Base-by-base conservation (phyloP, 2,797 vertebrate genomes). In the Sebastes dallii region DNA sequence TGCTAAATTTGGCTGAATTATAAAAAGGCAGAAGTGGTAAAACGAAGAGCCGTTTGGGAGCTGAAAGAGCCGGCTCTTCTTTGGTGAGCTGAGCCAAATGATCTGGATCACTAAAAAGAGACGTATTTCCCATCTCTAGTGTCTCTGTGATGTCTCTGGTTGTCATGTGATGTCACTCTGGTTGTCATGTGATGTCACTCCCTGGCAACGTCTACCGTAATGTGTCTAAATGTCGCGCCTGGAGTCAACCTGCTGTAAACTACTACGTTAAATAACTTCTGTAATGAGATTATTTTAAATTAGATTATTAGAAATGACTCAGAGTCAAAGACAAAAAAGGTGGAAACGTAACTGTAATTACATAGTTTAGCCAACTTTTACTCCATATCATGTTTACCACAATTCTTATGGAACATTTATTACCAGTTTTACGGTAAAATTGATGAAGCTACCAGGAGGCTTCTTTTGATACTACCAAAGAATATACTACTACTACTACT, bases 121-220 rank as follows among this genome's bases (percentile, higher is more conserved):
- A 36, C 11, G 34, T 0, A 36, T 4, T 36, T 36, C 34, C 11
- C 34, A 36, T 36, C 34, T 36, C 34, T 36, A 12, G 11, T 12
- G 34, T 36, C 34, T 36, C 34, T 12, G 11, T 36, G 10, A 11
- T 12, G 34, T 36, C 4, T 36, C 34, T 36, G 34, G 34, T 36
- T 36, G 32, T 34, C 32, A 34, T 12, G 11, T 36, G 10, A 10
- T 11, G 32, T 34, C 3, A 72, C 85, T 34, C 32, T 34, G 32
- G 32, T 34, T 34, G 32, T 32, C 32, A 34, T 34, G 32, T 34
- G 32, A 36, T 36, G 34, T 36, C 34, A 72, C 85, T 70, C 83
- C 83, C 84, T 5, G 71, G 83, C 62, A 83, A 81, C 83, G 46
- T 6, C 1, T 7, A 78, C 88, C 89, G 86, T 88, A 92, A 87